Percentiles rank a stretch among this genome's conserved stretches.
phyloP scores from a whole-genome alignment of 1,140 invertebrate genomes.

The Drosophila nigrodunni region DNA sequence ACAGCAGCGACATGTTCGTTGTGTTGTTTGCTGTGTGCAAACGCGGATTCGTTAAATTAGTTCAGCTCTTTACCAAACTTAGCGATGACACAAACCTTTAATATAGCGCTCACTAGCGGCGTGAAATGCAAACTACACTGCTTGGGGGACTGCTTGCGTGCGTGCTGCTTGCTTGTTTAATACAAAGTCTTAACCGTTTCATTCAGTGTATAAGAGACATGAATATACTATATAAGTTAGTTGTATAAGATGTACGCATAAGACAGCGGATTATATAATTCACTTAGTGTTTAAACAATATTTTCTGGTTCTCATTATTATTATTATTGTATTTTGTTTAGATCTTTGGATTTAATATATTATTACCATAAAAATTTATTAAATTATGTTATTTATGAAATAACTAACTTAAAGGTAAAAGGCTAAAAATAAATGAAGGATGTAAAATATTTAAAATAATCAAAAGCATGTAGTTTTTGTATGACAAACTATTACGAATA shows the following conservation, averaged over 20 bases:
- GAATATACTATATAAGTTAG: too few relatives aligned
- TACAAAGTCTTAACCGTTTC: not conserved
- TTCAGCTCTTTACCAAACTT: not conserved
- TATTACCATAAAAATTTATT: too few relatives aligned
- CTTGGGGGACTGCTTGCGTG: not conserved
- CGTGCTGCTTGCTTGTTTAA: not conserved
- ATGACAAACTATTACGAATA: constrained; percentile 15
- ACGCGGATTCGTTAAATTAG: constrained; percentile 7
- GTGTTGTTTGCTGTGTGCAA: not conserved
- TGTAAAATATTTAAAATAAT: too few relatives aligned
- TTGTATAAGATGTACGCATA: too few relatives aligned
- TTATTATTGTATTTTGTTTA: not conserved
- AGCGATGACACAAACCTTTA: not conserved
- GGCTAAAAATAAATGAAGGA: too few relatives aligned
- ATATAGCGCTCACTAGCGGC: constrained; percentile 4
- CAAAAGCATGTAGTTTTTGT: too few relatives aligned
- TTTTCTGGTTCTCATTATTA: not conserved
- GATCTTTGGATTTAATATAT: not conserved
- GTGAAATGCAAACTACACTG: not conserved
- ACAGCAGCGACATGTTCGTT: constrained; percentile 1
- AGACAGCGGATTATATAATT: not conserved
- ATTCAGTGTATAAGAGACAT: not conserved
- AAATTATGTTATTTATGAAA: too few relatives aligned
- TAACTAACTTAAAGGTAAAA: too few relatives aligned
- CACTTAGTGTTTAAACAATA: not conserved